Base-by-base conservation (phyloP, 2,888 invertebrate genomes). In the Andricus quercusramuli region DNA sequence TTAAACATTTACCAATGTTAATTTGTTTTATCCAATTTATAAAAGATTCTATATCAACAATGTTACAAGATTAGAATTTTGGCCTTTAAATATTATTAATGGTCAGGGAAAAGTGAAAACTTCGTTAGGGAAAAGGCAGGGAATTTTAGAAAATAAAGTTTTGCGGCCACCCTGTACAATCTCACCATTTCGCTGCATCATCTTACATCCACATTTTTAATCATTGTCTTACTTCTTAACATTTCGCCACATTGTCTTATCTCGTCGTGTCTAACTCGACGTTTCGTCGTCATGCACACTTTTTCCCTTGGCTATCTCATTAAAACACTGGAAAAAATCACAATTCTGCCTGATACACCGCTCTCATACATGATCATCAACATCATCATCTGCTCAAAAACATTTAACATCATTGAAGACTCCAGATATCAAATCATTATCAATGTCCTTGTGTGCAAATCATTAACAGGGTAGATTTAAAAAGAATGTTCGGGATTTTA, bases 261-360 rank as follows among this genome's bases (percentile, higher is more conserved):
- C 20, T 51, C 51, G 3, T 56, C 29, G 44, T 25, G 8, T 47
- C 3, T 47, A 68, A 68, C 25, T 47, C 25, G 20, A 47, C 9
- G 17, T 68, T 25, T 62, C 62, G 29, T 64, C 62, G 15, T 25
- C 17, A 11, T 68, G 9, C 25, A 68, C 47, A 68, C 3, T 68
- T 8, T 22, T 25, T 32, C n/a, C 25, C 17, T 68, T 9, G 47
- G 3, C 3, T 44, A 68, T 25, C 9, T 20, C 17, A 29, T 68
- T 68, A 6, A 68, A 25, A 68, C 25, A 68, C 47, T 47, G 29
- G 9, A 47, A 17, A 68, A 25, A 68, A 47, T 87, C 85, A 82
- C 84, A 85, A 86, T 89, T 88, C 90, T 90, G 90, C 89, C 90
- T 90, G 87, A 89, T 88, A 90, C 90, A 89, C 90, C 90, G 90